These are phyloP conservation scores for Panagrolaimus sp. DNA, from an alignment of 1,140 invertebrate species.

Conservation along the genomic window DNA sequence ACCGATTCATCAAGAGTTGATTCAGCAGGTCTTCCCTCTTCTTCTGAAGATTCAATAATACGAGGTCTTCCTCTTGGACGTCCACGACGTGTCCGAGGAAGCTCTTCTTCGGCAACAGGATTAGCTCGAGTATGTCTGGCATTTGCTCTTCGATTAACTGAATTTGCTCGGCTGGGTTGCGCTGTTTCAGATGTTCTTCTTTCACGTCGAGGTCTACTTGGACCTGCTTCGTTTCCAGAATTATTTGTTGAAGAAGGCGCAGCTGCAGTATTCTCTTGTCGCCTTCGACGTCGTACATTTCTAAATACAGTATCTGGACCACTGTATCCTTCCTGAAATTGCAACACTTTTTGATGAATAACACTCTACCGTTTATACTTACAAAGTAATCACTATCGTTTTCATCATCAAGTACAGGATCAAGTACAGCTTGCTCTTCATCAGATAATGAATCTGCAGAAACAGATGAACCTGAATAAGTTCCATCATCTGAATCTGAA, in stretches of 20 bases:
- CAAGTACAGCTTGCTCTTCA: not conserved
- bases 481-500: slow-evolving; percentile 13
- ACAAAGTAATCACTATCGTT: slow-evolving; percentile 4
- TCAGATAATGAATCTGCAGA: not conserved
- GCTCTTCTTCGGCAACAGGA: slow-evolving; percentile 1
- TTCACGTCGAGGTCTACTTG: slow-evolving; percentile 14
- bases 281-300: slow-evolving; percentile 15
- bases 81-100: not conserved
- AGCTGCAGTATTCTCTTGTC: not conserved
- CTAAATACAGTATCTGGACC: slow-evolving; percentile 23
- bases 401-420: slow-evolving; percentile 2
- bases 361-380: not conserved
- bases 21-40: slow-evolving; percentile 3
- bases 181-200: not conserved
- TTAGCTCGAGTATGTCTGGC: slow-evolving; percentile 7
- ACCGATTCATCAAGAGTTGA: too few relatives aligned
- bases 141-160: not conserved
- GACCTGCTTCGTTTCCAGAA: too few relatives aligned
- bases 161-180: not conserved
- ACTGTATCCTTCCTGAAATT: slow-evolving; percentile 16
- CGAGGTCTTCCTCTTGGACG: slow-evolving; percentile 14
- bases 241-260: not conserved
- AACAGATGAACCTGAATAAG: not conserved
- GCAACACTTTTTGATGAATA: not conserved
- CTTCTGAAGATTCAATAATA: slow-evolving; percentile 4